phyloP scores from a whole-genome alignment of 2,797 vertebrate genomes.

The Hapalemur alaotrensis region DNA sequence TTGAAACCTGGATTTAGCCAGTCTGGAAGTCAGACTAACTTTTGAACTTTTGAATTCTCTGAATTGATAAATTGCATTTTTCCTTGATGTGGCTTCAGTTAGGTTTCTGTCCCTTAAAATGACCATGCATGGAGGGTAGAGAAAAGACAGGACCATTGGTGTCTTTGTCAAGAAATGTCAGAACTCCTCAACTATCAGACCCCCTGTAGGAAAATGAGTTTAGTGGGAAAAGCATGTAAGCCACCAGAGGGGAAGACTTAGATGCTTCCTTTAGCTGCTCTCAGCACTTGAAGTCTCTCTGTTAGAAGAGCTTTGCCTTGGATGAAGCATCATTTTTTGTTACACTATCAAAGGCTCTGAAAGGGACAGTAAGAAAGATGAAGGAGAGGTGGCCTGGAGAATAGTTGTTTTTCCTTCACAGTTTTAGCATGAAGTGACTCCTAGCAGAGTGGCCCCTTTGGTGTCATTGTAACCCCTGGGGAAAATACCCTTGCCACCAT shows the following conservation, averaged over 20 bases:
- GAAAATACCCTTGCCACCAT: neutral
- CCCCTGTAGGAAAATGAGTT: neutral
- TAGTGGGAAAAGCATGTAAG: neutral
- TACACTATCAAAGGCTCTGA: neutral
- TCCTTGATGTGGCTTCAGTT: neutral
- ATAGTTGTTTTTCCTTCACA: neutral
- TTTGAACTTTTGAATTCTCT: neutral
- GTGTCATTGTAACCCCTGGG: neutral
- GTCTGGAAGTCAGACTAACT: neutral
- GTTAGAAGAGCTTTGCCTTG: neutral
- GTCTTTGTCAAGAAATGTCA: neutral
- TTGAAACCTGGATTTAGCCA: neutral
- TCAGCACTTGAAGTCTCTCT: neutral
- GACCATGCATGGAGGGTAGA: neutral
- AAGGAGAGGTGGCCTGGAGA: neutral
- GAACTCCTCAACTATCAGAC: neutral
- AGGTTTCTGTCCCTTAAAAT: neutral
- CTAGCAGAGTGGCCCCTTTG: neutral
- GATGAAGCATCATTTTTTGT: neutral
- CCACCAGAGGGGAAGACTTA: neutral
- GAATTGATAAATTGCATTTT: neutral
- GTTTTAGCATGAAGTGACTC: neutral
- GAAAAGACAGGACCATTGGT: neutral
- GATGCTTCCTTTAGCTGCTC: neutral
- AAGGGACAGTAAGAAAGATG: neutral